Evolutionary conservation across 2,888 invertebrate species (phyloP).

Genomic region (Patella ulyssiponensis): DNA sequence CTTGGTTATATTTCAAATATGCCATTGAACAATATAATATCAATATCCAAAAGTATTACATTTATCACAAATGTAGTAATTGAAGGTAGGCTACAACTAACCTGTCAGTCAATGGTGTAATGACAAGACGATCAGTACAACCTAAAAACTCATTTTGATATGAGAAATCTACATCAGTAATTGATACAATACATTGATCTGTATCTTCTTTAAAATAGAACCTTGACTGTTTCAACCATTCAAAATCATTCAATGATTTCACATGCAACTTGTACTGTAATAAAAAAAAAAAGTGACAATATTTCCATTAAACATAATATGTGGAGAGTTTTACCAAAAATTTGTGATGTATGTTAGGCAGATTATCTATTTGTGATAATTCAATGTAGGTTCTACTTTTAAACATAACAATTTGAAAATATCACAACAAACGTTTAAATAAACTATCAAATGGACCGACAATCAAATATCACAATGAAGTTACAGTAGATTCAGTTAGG

Average conservation of each 20-base stretch:
- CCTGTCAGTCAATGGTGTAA: conserved; percentile 97
- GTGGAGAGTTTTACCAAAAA: no score
- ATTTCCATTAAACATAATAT: background rate
- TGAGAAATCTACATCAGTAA: conserved; percentile 93
- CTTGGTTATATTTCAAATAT: no score
- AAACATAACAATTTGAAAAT: no score
- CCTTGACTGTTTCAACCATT: conserved; percentile 96
- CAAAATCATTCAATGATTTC: conserved; percentile 91
- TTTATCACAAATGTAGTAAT: no score
- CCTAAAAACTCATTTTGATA: conserved; percentile 98
- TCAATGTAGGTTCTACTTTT: no score
- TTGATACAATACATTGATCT: conserved; percentile 92
- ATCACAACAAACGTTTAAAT: no score
- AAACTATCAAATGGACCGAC: no score
- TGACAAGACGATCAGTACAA: conserved; percentile 94
- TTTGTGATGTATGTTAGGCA: no score
- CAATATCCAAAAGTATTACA: background rate
- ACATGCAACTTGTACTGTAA: conserved; percentile 87
- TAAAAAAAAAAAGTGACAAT: conserved; percentile 24
- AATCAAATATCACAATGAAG: no score
- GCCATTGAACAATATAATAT: no score
- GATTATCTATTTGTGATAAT: no score
- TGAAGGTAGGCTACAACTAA: conserved; percentile 63
- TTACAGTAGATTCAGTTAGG: no score
- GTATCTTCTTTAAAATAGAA: conserved; percentile 97